Base-by-base conservation (phyloP, 1,140 invertebrate species). In the Acromyrmex echinatior region DNA sequence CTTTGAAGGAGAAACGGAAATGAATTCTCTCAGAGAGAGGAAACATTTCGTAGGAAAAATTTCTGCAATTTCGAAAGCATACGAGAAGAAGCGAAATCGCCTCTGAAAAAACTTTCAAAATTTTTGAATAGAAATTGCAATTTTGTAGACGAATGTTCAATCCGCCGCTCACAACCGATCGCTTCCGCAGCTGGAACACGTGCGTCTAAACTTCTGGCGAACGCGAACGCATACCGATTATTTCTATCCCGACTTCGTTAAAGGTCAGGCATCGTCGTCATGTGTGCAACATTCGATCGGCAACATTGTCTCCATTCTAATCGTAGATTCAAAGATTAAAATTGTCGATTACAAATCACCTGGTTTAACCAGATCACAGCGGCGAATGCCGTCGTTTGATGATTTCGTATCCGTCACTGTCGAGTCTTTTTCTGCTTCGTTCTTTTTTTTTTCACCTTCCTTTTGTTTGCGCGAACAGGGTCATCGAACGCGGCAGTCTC, bases 401-500 rank as follows among this genome's bases (percentile, higher is more conserved):
- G 63, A 84, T 84, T 71, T 84, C 60, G 60, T 60, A 35, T 77
- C 45, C 70, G 68, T 58, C 78, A 53, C 70, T 31, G 18, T 4
- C 63, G 28, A 16, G 31, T 68, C 60, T 62, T 53, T 49, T 82
- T 79, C 12, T 18, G 51, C 62, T 73, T 79, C 53, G 21, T 12
- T 65, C 45, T 76, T 58, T 80, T 45, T 60, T 71, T 76, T 62
- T 4, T 31, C 53, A 65, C 78, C 53, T 71, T 79, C 21, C 66
- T 80, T 68, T 86, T 87, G 66, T 73, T 58, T 31, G 68, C 62
- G 53, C 18, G 28, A 7, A 79, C 68, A 87, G 90, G 92, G 91
- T 90, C 90, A 90, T 91, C 92, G 92, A 93, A 92, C 88, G 90
- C 88, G 71, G 68, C 78, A 70, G 86, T 88, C 91, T 88, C 90